Conservation (phyloP, 1,140 invertebrate genomes). For the Sminthurides bifidus region DNA sequence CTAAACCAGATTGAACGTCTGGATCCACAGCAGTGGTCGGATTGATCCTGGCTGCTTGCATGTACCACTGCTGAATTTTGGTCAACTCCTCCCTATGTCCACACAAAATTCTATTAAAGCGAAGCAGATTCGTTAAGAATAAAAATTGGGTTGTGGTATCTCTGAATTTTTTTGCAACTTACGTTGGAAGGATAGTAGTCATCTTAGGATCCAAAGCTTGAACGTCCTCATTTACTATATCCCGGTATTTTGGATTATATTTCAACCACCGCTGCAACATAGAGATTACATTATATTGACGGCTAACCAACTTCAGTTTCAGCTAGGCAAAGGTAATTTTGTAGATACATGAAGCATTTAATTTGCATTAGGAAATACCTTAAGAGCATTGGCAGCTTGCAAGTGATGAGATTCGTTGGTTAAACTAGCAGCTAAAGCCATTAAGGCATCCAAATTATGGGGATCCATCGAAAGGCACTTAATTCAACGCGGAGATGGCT, state of each 20-base stretch:
- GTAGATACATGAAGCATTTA: slow-evolving; percentile 8
- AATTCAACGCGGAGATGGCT: slow-evolving; percentile 77
- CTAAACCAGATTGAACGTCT: slow-evolving; percentile 90
- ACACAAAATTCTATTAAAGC: not conserved
- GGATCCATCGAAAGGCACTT: slow-evolving; percentile 72
- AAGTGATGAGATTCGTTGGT: slow-evolving; percentile 71
- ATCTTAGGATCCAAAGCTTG: slow-evolving; percentile 3
- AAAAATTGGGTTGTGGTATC: not conserved
- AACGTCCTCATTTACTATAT: slow-evolving; percentile 11
- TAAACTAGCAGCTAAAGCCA: slow-evolving; percentile 83
- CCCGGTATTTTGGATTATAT: slow-evolving; percentile 65
- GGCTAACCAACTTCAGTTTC: not conserved
- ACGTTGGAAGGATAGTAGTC: slow-evolving; percentile 23
- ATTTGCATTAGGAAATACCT: slow-evolving; percentile 30
- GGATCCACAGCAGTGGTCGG: slow-evolving; percentile 64
- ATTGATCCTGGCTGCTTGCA: slow-evolving; percentile 70
- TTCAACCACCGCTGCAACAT: slow-evolving; percentile 57
- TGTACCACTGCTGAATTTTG: slow-evolving; percentile 64
- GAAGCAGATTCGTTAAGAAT: not conserved
- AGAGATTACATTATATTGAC: not conserved
- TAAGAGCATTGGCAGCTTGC: slow-evolving; percentile 44
- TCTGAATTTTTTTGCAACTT: not conserved
- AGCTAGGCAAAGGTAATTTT: not conserved
- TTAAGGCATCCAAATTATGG: slow-evolving; percentile 66
- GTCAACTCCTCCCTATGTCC: slow-evolving; percentile 45